Evolutionary conservation across 2,113 vertebrate genomes (phyloP), one percentile per base, ranked within the genome.

Genomic region (Speoplatyrhinus poulsoni): DNA sequence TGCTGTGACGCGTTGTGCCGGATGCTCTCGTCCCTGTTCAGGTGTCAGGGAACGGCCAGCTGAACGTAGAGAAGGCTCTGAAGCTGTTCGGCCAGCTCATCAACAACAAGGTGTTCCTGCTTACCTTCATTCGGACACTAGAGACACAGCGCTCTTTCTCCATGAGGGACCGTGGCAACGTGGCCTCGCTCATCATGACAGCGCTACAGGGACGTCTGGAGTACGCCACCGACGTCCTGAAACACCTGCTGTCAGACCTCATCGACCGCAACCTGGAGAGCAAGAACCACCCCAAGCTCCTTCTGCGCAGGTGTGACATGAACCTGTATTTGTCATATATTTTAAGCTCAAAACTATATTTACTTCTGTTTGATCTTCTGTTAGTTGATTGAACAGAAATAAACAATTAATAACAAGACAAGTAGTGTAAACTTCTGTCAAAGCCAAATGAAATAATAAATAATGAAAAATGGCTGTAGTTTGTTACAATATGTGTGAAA

Each of bases 131-230:
- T 85, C 96, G 98, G 12, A 99, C 97, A 0, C 92, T 99, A 73
- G 98, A 99, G 84, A 82, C 92, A 69, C 98, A 99, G 90, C 96
- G 98, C 56, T 96, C 96, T 70, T 99, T 99, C 90, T 99, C 97
- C 84, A 99, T 99, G 98, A 93, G 98, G 0, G 98, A 99, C 81
- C 95, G 98, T 0, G 97, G 98, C 85, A 99, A 99, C 46, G 96
- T 99, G 91, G 97, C 98, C 16, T 99, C 98, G 0, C 96, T 99
- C 16, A 98, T 99, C 93, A 99, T 98, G 97, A 99, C 98, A 0
- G 98, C 92, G 12, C 94, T 99, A 75, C 98, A 99, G 75, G 92
- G 96, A 55, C 93, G 94, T n/a, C 93, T 99, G 85, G 98, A 99
- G 86, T 99, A 97, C 0, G 98, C 98, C 83, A 99, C 97, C 0